Percentiles rank a stretch among this genome's conserved stretches.
Evolutionary conservation across 2,113 vertebrate genomes (phyloP).

Genomic region (Chrysemys picta): DNA sequence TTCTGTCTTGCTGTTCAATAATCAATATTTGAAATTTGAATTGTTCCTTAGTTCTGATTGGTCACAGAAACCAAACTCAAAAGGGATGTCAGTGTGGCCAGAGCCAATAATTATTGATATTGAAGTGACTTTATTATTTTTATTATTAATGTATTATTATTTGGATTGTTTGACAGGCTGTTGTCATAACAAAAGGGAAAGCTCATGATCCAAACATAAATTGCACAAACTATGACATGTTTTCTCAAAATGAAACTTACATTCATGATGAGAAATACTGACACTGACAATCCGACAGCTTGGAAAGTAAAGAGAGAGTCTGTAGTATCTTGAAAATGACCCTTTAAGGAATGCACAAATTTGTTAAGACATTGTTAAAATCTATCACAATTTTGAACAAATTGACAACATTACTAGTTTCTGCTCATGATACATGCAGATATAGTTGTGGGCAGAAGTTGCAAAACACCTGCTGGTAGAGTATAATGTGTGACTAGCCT

Average conservation of each 20-base stretch:
- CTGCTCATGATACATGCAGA: neutral
- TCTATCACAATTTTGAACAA: conserved; percentile 15
- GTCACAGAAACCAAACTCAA: conserved; percentile 13
- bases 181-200: neutral
- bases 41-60: neutral
- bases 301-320: neutral
- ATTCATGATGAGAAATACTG: conserved; percentile 22
- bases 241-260: conserved; percentile 17
- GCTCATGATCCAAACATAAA: conserved; percentile 20
- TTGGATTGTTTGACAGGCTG: conserved; percentile 3
- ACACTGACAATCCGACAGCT: neutral
- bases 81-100: neutral
- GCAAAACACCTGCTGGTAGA: neutral
- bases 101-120: neutral
- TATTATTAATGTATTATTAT: conserved; percentile 17
- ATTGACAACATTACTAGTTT: neutral
- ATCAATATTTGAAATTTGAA: neutral
- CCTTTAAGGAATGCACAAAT: conserved; percentile 14
- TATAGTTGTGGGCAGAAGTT: neutral
- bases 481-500: neutral
- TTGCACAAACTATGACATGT: neutral
- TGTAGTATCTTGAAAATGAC: conserved; percentile 21
- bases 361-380: conserved; percentile 8
- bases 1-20: neutral
- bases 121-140: neutral